Percentiles rank a stretch among this genome's conserved stretches.
Evolutionary conservation across 2,113 vertebrate species (phyloP).

Genomic region (Psilopsiagon aymara): DNA sequence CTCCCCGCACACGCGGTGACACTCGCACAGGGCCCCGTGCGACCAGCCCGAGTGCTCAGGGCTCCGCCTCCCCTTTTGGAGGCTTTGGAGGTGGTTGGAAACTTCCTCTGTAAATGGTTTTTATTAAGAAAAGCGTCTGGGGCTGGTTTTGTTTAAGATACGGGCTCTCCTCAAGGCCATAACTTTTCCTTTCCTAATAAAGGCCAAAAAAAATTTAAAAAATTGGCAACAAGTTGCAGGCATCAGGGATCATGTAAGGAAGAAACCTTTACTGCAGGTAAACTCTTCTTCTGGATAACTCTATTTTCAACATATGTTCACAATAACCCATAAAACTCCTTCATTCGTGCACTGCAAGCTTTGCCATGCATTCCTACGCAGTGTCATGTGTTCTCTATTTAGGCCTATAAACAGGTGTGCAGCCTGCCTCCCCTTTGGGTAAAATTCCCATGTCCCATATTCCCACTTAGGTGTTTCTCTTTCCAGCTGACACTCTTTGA

Average conservation of each 20-base stretch:
- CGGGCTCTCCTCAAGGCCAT: not conserved
- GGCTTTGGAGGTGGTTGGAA: not conserved
- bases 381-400: not conserved
- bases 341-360: not conserved
- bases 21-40: not conserved
- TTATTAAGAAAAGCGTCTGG: no score
- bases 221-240: not conserved
- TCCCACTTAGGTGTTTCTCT: slow-evolving; percentile 51
- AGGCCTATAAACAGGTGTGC: not conserved
- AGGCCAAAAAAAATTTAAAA: not conserved
- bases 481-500: slow-evolving; percentile 58
- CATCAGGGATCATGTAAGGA: not conserved
- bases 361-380: not conserved
- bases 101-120: not conserved
- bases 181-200: not conserved
- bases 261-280: not conserved
- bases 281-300: not conserved
- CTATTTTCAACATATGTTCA: not conserved
- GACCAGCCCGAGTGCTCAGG: no score
- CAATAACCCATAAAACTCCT: fast-evolving
- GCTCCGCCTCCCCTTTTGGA: not conserved
- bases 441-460: not conserved
- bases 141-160: fast-evolving
- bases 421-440: not conserved
- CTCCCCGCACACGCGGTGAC: not conserved